These are phyloP conservation scores for Ariolimax columbianus DNA, from an alignment of 2,888 invertebrate genomes.

Conservation along the genomic window DNA sequence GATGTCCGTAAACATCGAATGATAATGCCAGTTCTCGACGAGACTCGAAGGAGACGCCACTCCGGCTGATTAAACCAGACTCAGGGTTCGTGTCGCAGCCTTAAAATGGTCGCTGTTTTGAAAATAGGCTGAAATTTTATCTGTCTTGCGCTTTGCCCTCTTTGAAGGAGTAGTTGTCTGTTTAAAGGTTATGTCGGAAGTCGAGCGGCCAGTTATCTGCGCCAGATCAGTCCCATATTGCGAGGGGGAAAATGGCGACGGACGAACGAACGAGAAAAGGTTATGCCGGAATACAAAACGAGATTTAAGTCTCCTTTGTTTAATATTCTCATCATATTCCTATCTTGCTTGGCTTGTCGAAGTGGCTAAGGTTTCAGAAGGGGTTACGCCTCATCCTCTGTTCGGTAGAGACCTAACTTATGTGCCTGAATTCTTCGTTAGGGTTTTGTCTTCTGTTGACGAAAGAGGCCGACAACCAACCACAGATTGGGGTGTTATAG, in stretches of 20 bases:
- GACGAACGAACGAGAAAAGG: slow-evolving; percentile 23
- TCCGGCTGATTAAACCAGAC: slow-evolving; percentile 1
- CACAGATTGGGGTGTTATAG: too few relatives aligned
- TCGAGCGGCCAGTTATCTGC: slow-evolving; percentile 28
- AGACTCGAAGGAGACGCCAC: slow-evolving; percentile 18
- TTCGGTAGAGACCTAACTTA: too few relatives aligned
- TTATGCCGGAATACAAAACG: slow-evolving; percentile 31
- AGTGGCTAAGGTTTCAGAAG: slow-evolving; percentile 7
- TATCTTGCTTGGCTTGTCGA: slow-evolving; percentile 11
- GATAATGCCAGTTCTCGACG: slow-evolving; percentile 32
- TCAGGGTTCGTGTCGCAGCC: not conserved
- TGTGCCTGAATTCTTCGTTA: too few relatives aligned
- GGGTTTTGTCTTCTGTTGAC: too few relatives aligned
- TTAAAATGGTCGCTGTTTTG: slow-evolving; percentile 30
- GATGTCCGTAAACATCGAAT: slow-evolving; percentile 27
- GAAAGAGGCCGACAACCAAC: too few relatives aligned
- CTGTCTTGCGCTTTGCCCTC: slow-evolving; percentile 18
- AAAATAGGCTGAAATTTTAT: slow-evolving; percentile 45
- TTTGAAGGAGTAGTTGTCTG: slow-evolving; percentile 28
- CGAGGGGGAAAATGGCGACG: slow-evolving; percentile 33
- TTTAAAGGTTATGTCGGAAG: slow-evolving; percentile 44
- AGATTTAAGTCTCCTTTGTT: slow-evolving; percentile 20
- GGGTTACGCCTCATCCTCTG: not conserved
- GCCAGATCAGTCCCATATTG: slow-evolving; percentile 32
- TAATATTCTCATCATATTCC: slow-evolving; percentile 24